These are phyloP conservation scores for Venustaconcha ellipsiformis DNA, from an alignment of 1,140 invertebrate species.

Conservation along the genomic window DNA sequence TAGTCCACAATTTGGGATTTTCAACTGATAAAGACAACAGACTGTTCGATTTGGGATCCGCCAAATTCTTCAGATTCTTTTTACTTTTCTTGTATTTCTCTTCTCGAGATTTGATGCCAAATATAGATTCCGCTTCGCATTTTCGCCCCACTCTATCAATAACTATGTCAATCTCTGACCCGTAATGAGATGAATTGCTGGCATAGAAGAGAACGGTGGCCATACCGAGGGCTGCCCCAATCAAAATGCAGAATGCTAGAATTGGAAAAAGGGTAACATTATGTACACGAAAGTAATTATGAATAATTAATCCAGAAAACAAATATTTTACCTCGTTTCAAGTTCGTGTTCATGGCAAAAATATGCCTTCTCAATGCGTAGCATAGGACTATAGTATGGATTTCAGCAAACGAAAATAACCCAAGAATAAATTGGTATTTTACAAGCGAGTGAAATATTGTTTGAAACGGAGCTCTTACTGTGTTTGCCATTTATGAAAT, in stretches of 20 bases:
- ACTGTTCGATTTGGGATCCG: background rate
- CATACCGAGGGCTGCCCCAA: conserved; percentile 29
- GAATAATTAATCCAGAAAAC: too few relatives aligned
- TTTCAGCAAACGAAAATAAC: too few relatives aligned
- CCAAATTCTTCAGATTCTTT: background rate
- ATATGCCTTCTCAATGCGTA: too few relatives aligned
- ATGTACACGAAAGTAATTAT: too few relatives aligned
- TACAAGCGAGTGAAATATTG: too few relatives aligned
- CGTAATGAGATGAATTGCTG: conserved; percentile 17
- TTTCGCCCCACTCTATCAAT: too few relatives aligned
- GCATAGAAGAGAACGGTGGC: conserved; percentile 28
- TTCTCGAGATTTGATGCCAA: conserved; percentile 7
- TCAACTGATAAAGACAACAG: background rate
- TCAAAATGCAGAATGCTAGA: conserved; percentile 29
- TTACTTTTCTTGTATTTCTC: conserved; percentile 3
- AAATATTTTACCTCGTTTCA: too few relatives aligned
- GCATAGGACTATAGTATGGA: too few relatives aligned
- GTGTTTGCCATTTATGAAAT: too few relatives aligned
- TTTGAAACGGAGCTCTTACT: too few relatives aligned
- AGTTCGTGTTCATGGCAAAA: too few relatives aligned
- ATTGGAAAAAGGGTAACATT: background rate
- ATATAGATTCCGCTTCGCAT: background rate
- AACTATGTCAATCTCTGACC: conserved; percentile 11
- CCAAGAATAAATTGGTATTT: too few relatives aligned
- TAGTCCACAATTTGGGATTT: background rate